Evolutionary conservation across 2,797 vertebrate genomes (phyloP), one percentile per base, ranked within the genome.

Genomic region (Steatocranus sp.): DNA sequence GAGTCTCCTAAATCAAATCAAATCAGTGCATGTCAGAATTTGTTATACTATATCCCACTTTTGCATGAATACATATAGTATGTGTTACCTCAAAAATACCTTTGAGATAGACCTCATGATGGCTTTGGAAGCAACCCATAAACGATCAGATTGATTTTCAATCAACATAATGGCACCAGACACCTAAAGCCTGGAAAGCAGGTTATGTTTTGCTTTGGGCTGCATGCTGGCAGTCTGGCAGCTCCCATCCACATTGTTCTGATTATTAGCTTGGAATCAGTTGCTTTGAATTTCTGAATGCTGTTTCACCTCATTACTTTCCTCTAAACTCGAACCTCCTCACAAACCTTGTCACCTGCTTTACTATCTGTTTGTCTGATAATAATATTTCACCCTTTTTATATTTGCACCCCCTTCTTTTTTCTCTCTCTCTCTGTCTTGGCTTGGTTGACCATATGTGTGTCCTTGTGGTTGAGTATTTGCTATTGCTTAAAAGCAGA

Each of bases 221-320:
- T 68, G 36, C 63, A 41, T 68, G 36, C 8, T 68, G 36, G 14
- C 36, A 6, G 12, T 43, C 20, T 68, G 36, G 63, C 63, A 43
- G 8, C 6, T 25, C 20, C 23, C 63, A 68, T 17, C 20, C 38
- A 41, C 36, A 68, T 68, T 68, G 63, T 43, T 43, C 43, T 76
- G 20, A 43, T 70, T 70, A 46, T 70, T 70, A 46, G 38, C 23
- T 70, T 70, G 38, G 66, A 70, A 70, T 27, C 20, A 43, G 14
- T 43, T 27, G 15, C 9, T 46, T 70, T 70, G 23, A 46, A 27
- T 46, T 70, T 27, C 15, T 46, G 6, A 70, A 27, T 46, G 23
- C 3, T 46, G 23, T 70, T 46, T 70, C 66, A 70, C 15, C 23
- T 46, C 9, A 27, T 46, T 70, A 18, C 23, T 23, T 46, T 70